phyloP scores from a whole-genome alignment of 2,888 invertebrate species.

The Melanargia galathea region DNA sequence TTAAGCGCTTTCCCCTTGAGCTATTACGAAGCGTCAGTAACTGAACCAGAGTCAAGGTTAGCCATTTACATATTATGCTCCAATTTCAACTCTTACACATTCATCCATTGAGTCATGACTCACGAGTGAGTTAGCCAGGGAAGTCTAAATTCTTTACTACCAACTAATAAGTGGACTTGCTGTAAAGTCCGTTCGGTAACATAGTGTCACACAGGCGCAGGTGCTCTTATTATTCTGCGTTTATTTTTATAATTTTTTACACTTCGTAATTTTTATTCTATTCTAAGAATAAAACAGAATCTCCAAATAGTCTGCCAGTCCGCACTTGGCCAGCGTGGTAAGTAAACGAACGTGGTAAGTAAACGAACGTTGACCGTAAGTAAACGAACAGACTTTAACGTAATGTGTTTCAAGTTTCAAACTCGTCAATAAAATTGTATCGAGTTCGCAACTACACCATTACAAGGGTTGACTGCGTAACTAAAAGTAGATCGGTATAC shows the following conservation, averaged over 20 bases:
- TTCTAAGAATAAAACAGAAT: no score
- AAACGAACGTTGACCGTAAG: no score
- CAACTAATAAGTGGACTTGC: no score
- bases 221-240: no score
- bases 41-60: background rate
- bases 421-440: conserved; percentile 24
- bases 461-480: conserved; percentile 29
- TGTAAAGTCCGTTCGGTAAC: no score
- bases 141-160: background rate
- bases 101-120: background rate
- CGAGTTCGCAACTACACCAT: conserved; percentile 31
- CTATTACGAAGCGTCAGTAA: background rate
- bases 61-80: background rate
- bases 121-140: background rate
- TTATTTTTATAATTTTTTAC: no score
- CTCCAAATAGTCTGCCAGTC: no score
- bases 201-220: no score
- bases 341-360: no score
- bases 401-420: conserved; percentile 1
- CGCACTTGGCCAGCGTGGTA: no score
- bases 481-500: conserved; percentile 32
- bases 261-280: no score
- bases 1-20: background rate
- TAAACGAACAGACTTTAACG: background rate
- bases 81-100: background rate